Conservation (phyloP, 2,888 invertebrate genomes). For the Gerris lacustris region DNA sequence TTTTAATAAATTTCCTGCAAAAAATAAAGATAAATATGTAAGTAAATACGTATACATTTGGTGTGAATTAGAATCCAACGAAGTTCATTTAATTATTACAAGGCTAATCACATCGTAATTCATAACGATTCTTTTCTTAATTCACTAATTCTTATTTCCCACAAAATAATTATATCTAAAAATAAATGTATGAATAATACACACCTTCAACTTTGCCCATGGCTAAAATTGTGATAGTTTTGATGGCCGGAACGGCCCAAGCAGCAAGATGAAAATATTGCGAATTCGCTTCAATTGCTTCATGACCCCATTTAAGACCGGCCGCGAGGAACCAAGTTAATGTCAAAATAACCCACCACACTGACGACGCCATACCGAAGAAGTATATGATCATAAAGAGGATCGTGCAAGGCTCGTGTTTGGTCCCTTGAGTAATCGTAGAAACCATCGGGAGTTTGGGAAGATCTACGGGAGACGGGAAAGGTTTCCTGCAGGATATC, state of each 20-base stretch:
- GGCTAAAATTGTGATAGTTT: constrained; percentile 87
- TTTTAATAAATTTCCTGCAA: too few relatives aligned
- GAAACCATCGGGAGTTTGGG: constrained; percentile 62
- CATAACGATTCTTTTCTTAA: too few relatives aligned
- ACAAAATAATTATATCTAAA: too few relatives aligned
- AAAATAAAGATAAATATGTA: too few relatives aligned
- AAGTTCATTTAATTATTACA: too few relatives aligned
- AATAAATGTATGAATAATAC: too few relatives aligned
- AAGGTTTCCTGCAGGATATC: constrained; percentile 72
- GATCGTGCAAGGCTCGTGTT: constrained; percentile 75
- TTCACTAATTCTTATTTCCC: too few relatives aligned
- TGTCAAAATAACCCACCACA: constrained; percentile 95
- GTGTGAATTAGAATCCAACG: too few relatives aligned
- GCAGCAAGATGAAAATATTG: constrained; percentile 94
- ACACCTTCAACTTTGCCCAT: constrained; percentile 91
- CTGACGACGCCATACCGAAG: constrained; percentile 91
- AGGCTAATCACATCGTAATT: too few relatives aligned
- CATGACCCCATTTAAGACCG: constrained; percentile 94
- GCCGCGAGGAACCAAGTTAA: constrained; percentile 95
- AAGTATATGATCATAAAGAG: constrained; percentile 93
- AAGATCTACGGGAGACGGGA: constrained; percentile 52
- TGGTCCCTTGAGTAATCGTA: constrained; percentile 77
- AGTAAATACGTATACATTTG: too few relatives aligned
- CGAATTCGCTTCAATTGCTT: constrained; percentile 93
- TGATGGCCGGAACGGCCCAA: constrained; percentile 94